phyloP scores from a whole-genome alignment of 2,888 invertebrate genomes.

The Sarcophaga subvicina region DNA sequence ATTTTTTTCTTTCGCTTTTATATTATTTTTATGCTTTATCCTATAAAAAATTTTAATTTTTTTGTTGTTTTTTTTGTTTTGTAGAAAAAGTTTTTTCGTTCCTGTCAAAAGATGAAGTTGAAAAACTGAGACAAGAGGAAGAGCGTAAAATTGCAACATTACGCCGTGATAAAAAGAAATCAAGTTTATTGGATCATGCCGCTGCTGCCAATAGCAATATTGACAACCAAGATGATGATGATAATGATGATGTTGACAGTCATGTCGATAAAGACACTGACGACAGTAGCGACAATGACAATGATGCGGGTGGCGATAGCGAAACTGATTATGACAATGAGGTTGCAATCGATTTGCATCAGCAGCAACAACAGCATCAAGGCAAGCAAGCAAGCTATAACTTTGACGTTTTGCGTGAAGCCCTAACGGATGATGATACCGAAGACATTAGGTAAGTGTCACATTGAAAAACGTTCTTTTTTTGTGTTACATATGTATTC shows the following conservation, averaged over 20 bases:
- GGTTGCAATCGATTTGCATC: slow-evolving; percentile 63
- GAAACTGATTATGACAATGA: slow-evolving; percentile 72
- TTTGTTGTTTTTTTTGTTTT: slow-evolving; percentile 55
- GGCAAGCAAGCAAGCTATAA: slow-evolving; percentile 63
- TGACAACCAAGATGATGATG: slow-evolving; percentile 72
- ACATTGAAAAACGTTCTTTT: slow-evolving; percentile 31
- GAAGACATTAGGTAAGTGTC: slow-evolving; percentile 79
- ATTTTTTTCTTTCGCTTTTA: neutral
- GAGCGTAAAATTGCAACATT: slow-evolving; percentile 90
- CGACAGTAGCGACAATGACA: slow-evolving; percentile 60
- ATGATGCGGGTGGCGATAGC: slow-evolving; percentile 65
- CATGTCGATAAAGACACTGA: slow-evolving; percentile 72
- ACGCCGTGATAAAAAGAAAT: slow-evolving; percentile 81
- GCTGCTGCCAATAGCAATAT: slow-evolving; percentile 75
- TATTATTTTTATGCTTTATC: neutral
- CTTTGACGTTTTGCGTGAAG: slow-evolving; percentile 66
- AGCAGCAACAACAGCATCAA: slow-evolving; percentile 64
- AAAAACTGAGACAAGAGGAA: slow-evolving; percentile 96
- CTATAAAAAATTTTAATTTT: slow-evolving; percentile 38
- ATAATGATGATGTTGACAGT: slow-evolving; percentile 70
- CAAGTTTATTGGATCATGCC: slow-evolving; percentile 78
- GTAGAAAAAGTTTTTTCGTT: slow-evolving; percentile 95
- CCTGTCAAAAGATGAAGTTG: slow-evolving; percentile 95
- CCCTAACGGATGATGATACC: slow-evolving; percentile 71
- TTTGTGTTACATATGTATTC: slow-evolving; percentile 30